phyloP scores from a whole-genome alignment of 1,140 invertebrate species.

The Conus betulinus region DNA sequence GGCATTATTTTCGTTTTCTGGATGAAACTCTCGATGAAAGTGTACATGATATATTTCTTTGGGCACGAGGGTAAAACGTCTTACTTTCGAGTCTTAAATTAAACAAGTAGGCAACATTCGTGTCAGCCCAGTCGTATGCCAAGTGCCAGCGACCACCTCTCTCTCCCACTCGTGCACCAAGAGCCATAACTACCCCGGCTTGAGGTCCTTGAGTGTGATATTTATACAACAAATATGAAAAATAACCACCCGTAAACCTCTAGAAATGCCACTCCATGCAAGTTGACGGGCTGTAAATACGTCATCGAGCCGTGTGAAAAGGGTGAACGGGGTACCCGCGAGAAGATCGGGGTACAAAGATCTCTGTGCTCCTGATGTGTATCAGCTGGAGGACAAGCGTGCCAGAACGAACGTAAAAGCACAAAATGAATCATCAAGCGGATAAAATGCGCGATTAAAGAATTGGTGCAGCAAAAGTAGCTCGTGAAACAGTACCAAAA shows the following conservation, averaged over 20 bases:
- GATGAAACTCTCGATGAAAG: too few species aligned
- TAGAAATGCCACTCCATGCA: neutral
- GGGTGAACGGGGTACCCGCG: neutral
- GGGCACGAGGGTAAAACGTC: too few species aligned
- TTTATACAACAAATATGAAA: slow-evolving; percentile 8
- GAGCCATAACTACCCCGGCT: neutral
- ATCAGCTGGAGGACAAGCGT: neutral
- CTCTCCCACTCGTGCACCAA: neutral
- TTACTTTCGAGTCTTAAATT: too few species aligned
- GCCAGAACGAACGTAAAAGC: neutral
- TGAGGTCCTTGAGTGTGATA: neutral
- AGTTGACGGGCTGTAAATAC: neutral
- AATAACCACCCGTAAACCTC: neutral
- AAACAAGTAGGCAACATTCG: too few species aligned
- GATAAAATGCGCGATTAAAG: too few species aligned
- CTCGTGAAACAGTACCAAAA: neutral
- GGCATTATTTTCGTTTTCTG: too few species aligned
- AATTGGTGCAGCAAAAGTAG: too few species aligned
- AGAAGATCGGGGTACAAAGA: neutral
- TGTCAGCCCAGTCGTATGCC: neutral
- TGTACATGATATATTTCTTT: too few species aligned
- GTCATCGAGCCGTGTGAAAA: neutral
- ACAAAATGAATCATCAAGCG: neutral
- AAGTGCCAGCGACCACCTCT: neutral
- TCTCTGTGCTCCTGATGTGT: neutral